These are phyloP conservation scores for Drosophila cardini DNA, from an alignment of 1,140 invertebrate genomes.

Conservation along the genomic window DNA sequence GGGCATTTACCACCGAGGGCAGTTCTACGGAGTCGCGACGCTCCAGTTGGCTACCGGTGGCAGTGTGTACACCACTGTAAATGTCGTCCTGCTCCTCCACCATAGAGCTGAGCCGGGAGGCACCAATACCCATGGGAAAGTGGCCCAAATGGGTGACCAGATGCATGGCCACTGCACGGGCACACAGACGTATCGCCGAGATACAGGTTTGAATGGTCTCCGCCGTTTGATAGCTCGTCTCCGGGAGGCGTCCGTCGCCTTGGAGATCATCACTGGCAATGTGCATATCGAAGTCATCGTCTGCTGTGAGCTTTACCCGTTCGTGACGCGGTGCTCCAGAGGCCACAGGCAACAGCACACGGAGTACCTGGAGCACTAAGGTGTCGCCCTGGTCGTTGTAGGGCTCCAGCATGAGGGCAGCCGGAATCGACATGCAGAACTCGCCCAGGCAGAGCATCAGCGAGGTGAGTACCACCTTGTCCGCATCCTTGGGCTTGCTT, in stretches of 20 bases:
- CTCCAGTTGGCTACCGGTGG: slow-evolving; percentile 37
- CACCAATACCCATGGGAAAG: slow-evolving; percentile 95
- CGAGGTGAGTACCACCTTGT: slow-evolving; percentile 91
- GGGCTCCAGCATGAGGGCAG: slow-evolving; percentile 62
- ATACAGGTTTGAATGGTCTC: slow-evolving; percentile 85
- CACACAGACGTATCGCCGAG: slow-evolving; percentile 88
- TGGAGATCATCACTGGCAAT: slow-evolving; percentile 89
- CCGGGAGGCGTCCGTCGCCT: slow-evolving; percentile 76
- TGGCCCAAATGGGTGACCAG: slow-evolving; percentile 94
- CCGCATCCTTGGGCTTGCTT: slow-evolving; percentile 86
- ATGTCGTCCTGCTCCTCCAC: slow-evolving; percentile 97
- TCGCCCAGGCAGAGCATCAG: slow-evolving; percentile 96
- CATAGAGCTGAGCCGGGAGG: slow-evolving; percentile 89
- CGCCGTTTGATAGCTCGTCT: slow-evolving; percentile 81
- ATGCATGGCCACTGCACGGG: slow-evolving; percentile 91
- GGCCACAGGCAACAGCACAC: slow-evolving; percentile 85
- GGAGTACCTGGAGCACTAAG: slow-evolving; percentile 86
- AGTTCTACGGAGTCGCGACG: slow-evolving; percentile 75
- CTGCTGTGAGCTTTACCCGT: slow-evolving; percentile 77
- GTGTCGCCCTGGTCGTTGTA: slow-evolving; percentile 85
- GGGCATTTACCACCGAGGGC: slow-evolving; percentile 88
- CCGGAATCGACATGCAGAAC: slow-evolving; percentile 91
- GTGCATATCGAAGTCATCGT: slow-evolving; percentile 90
- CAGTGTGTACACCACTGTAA: slow-evolving; percentile 4
- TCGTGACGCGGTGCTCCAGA: slow-evolving; percentile 83